Conservation (phyloP, 2,797 vertebrate species). For the Lycodopsis pacificus region DNA sequence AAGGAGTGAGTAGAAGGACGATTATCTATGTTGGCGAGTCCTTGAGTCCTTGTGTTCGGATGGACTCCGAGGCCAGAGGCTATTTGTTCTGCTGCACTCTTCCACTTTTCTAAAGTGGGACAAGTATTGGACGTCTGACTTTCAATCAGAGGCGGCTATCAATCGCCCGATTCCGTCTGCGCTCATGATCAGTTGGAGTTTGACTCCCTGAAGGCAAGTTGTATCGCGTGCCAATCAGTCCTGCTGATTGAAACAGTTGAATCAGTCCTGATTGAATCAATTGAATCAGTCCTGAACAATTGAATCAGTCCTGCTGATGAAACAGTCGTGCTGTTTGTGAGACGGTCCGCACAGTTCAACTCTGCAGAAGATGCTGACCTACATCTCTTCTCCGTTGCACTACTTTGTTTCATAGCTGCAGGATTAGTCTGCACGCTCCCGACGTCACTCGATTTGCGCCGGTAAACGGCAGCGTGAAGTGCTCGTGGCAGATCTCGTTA, state of each 20-base stretch:
- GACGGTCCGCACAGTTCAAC: background rate
- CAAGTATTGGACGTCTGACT: constrained; percentile 65
- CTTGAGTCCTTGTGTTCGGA: constrained; percentile 40
- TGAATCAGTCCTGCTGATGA: too few relatives aligned
- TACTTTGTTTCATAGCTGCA: constrained; percentile 17
- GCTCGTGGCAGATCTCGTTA: constrained; percentile 60
- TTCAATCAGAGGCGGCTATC: constrained; percentile 64
- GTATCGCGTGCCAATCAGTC: background rate
- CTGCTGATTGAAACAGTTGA: too few relatives aligned
- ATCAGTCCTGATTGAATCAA: too few relatives aligned
- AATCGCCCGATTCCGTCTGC: constrained; percentile 33
- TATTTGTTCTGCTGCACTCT: constrained; percentile 46
- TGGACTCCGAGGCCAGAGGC: constrained; percentile 36
- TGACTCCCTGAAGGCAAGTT: constrained; percentile 26
- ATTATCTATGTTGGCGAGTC: constrained; percentile 25
- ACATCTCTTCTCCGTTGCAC: background rate
- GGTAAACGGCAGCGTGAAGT: constrained; percentile 42
- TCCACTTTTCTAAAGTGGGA: constrained; percentile 59
- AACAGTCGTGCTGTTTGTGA: constrained; percentile 25
- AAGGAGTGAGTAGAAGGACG: background rate
- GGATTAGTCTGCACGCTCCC: constrained; percentile 32
- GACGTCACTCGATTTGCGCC: constrained; percentile 28
- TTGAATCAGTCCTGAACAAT: too few relatives aligned
- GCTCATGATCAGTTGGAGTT: constrained; percentile 16
- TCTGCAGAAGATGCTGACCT: background rate